Evolutionary conservation across 1,140 invertebrate species (phyloP), one percentile per base, ranked within the genome.

Genomic region (Cepaea nemoralis): DNA sequence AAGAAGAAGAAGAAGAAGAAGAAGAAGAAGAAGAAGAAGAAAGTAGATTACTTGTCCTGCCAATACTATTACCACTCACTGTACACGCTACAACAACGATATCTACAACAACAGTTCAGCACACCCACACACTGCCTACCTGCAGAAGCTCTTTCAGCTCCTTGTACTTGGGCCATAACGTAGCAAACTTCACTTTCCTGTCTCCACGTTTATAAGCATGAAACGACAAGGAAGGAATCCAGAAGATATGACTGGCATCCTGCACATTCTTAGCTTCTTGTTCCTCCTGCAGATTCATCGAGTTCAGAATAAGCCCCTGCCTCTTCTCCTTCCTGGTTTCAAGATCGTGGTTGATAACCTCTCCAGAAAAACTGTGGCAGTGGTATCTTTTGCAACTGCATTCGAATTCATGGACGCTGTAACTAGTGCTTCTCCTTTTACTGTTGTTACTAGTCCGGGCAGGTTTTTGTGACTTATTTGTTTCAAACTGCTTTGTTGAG

Each of bases 201-300:
- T 83, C 82, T 22, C 84, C 84, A 66, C 82, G 55, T 55, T 77
- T 80, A 50, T 84, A 84, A 31, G 86, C 82, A 75, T 85, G 79
- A 24, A 86, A 82, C 0, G 84, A 81, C 35, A 87, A 70, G 39
- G 69, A 42, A 6, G 86, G 86, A 16, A 75, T 67, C 86, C 86
- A 87, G 69, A 87, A 87, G 45, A 85, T 85, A 80, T 85, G 86
- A 24, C 74, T 67, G 71, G 83, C 5, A 85, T 83, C 45, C 59
- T 87, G 45, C 59, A 77, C 33, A 35, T 71, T 39, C 70, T 81
- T 71, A 37, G 12, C 3, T 16, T 2, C 2, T 22, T 77, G 10
- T 3, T 63, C 55, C 1, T 63, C 75, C 33, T 55, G n/a, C 2
- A 45, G 35, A 24, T 48, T 67, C 39, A 78, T 67, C 5, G 77